Evolutionary conservation across 2,113 vertebrate genomes (phyloP).

Genomic region (Sander lucioperca): DNA sequence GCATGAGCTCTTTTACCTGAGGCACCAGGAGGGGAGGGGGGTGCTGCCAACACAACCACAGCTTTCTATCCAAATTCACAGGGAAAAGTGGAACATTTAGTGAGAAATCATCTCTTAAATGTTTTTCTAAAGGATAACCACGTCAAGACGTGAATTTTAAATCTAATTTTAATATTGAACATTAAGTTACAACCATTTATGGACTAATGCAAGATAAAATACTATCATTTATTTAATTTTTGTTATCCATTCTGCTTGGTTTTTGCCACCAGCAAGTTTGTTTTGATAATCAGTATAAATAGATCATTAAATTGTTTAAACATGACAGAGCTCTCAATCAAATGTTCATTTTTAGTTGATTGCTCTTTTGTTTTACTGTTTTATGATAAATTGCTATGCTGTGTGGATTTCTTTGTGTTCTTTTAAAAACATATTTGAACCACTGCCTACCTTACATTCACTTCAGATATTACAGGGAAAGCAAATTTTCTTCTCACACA

Average conservation of each 20-base stretch:
- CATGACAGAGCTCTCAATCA: not conserved
- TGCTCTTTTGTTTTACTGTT: not conserved
- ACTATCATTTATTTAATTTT: not conserved
- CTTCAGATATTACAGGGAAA: not conserved
- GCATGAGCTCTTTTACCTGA: conserved; percentile 24
- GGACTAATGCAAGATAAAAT: not conserved
- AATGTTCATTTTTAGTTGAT: not conserved
- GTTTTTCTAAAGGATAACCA: not conserved
- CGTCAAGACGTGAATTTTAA: too few species aligned
- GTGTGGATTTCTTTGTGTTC: not conserved
- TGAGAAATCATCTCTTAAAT: not conserved
- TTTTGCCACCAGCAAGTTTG: not conserved
- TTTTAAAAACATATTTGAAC: not conserved
- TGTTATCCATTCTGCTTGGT: not conserved
- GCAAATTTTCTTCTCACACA: too few species aligned
- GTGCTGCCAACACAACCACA: too few species aligned
- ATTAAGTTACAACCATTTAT: not conserved
- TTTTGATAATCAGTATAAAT: not conserved
- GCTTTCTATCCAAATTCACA: not conserved
- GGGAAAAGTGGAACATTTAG: not conserved
- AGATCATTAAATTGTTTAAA: not conserved
- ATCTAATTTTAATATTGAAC: not conserved
- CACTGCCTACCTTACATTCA: not conserved
- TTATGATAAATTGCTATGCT: not conserved
- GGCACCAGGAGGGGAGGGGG: not conserved